Conservation (phyloP, 2,888 invertebrate species). For the Heliconius ismenius region DNA sequence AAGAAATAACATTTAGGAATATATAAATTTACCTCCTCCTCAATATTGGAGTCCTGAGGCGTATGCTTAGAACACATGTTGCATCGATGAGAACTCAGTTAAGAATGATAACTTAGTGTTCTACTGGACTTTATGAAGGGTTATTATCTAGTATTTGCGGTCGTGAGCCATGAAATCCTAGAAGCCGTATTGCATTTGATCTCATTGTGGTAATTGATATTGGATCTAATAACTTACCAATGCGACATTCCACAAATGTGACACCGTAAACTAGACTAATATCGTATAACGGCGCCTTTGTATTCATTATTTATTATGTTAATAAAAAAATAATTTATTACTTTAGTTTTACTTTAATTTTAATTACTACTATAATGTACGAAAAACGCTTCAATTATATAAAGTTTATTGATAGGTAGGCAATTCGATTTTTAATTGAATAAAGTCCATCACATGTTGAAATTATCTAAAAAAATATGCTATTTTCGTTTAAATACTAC, state of each 20-base stretch:
- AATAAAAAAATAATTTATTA: not conserved
- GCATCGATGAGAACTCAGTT: slow-evolving; percentile 62
- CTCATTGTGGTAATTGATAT: slow-evolving; percentile 50
- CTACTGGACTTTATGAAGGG: slow-evolving; percentile 57
- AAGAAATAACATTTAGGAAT: slow-evolving; percentile 36
- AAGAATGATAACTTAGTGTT: slow-evolving; percentile 65
- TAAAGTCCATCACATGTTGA: not conserved
- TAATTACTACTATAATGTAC: not conserved
- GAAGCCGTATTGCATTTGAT: slow-evolving; percentile 49
- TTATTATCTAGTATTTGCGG: slow-evolving; percentile 47
- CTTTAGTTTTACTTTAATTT: slow-evolving; percentile 6
- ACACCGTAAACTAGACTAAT: slow-evolving; percentile 36
- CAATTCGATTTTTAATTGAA: not conserved
- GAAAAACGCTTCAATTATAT: not conserved
- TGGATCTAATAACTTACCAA: slow-evolving; percentile 47
- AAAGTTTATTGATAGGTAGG: not conserved
- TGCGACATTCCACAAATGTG: slow-evolving; percentile 41
- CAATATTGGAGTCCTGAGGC: slow-evolving; percentile 65
- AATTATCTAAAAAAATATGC: not conserved
- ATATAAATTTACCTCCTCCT: slow-evolving; percentile 73
- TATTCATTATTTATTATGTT: slow-evolving; percentile 13
- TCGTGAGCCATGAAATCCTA: slow-evolving; percentile 45
- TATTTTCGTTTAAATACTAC: no score
- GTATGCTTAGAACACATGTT: slow-evolving; percentile 79
- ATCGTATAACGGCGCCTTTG: slow-evolving; percentile 35